A percentile compares a stretch with the other conserved stretches of the same genome.
These are phyloP conservation scores for Zootermopsis nevadensis DNA, from an alignment of 2,888 invertebrate genomes.

Conservation along the genomic window DNA sequence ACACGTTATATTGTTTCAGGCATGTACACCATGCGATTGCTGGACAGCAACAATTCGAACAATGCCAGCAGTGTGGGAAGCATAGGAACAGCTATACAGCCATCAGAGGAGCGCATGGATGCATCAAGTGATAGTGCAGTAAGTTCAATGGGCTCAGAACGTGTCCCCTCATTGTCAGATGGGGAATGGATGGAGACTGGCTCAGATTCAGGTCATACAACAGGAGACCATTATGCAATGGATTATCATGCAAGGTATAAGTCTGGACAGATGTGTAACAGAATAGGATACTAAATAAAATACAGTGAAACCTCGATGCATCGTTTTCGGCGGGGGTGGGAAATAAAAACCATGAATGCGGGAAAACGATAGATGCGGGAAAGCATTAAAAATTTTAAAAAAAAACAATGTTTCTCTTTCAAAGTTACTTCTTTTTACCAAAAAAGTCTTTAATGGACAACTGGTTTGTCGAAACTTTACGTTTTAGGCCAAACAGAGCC, in stretches of 20 bases:
- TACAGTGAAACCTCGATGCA: too few species aligned
- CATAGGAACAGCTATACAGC: constrained; percentile 39
- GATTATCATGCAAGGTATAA: constrained; percentile 72
- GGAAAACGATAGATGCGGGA: too few species aligned
- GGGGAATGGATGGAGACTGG: constrained; percentile 92
- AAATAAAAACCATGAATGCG: too few species aligned
- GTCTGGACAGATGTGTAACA: constrained; percentile 34
- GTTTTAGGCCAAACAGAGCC: too few species aligned
- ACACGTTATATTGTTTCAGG: constrained; percentile 65
- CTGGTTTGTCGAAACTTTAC: too few species aligned
- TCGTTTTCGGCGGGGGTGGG: too few species aligned
- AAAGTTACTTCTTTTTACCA: too few species aligned
- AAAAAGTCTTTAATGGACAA: too few species aligned
- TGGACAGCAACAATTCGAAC: constrained; percentile 68
- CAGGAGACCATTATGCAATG: constrained; percentile 74
- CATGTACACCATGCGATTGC: constrained; percentile 89
- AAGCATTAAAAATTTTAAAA: too few species aligned
- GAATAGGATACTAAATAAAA: too few species aligned
- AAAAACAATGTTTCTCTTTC: too few species aligned
- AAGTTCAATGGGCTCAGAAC: constrained; percentile 92
- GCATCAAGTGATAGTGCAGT: constrained; percentile 92
- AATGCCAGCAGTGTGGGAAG: constrained; percentile 51
- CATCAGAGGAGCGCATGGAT: constrained; percentile 67
- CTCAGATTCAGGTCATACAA: constrained; percentile 79
- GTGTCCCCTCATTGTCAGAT: constrained; percentile 88